These are phyloP conservation scores for Argentina silus DNA, from an alignment of 2,797 vertebrate species.

Conservation along the genomic window DNA sequence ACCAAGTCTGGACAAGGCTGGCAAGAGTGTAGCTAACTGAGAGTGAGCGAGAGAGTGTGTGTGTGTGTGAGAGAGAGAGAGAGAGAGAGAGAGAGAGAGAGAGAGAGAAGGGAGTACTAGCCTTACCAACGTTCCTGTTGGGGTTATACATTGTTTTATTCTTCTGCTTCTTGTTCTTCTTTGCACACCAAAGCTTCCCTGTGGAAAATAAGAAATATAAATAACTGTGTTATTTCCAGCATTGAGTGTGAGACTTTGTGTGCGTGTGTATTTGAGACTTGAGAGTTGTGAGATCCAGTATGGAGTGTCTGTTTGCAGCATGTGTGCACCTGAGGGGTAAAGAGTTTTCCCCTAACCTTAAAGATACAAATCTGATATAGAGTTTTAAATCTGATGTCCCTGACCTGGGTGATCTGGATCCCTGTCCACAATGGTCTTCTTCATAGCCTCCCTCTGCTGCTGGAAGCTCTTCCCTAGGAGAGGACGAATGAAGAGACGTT, in stretches of 20 bases:
- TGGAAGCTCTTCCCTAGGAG: conserved; percentile 93
- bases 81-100: conserved; percentile 21
- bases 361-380: no score
- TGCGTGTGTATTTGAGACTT: background rate
- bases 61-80: no score
- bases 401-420: conserved; percentile 83
- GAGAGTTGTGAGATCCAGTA: background rate
- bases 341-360: no score
- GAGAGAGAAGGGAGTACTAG: background rate
- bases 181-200: conserved; percentile 94
- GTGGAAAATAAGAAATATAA: conserved; percentile 25
- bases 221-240: background rate
- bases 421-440: conserved; percentile 92
- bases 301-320: conserved; percentile 5
- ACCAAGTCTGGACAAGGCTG: no score
- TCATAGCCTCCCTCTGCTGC: conserved; percentile 97
- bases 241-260: background rate
- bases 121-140: conserved; percentile 87
- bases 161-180: conserved; percentile 92
- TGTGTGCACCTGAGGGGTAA: background rate
- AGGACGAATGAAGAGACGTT: conserved; percentile 9
- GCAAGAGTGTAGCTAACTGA: background rate
- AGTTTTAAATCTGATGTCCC: background rate
- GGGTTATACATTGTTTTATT: conserved; percentile 86
- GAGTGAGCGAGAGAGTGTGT: no score